Evolutionary conservation across 2,888 invertebrate species (phyloP), one percentile per base, ranked within the genome.

Genomic region (Pollenia griseotomentosa): DNA sequence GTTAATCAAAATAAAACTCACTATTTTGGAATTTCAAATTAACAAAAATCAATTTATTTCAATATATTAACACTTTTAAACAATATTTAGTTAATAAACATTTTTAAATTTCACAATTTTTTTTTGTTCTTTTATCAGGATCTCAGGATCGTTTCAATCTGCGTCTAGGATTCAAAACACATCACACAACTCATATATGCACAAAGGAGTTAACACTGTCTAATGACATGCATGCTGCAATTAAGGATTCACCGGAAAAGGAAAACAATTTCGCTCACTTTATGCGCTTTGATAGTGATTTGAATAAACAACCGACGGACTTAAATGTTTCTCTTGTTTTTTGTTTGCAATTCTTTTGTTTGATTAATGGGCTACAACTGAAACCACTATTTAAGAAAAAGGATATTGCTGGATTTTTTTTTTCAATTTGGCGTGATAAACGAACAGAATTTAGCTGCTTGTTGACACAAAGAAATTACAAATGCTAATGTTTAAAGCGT

Each of bases 401-500:
- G 73, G n/a, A 75, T 74, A 66, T 59, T 59, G 48, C 42, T 57
- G 16, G 23, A 33, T 61, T 63, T 71, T 3, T 55, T 19, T n/a
- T 65, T 63, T 55, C 42, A 40, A 16, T 65, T 65, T 42, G 44
- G 63, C 83, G 75, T 83, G 61, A 53, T 70, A 55, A 83, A 83
- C 61, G 83, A 53, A 83, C 57, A 57, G 11, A 55, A 63, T 65
- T 83, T 63, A 57, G 70, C 73, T 84, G 74, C 33, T 84, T 84
- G 84, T 80, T 84, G 84, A 84, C 84, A 84, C 84, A 84, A 84
- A 74, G 82, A 85, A 85, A 77, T 82, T 82, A 82, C 85, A 75
- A 82, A 82, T 85, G 77, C 85, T 78, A 77, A 77, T 85, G 82
- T 82, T 82, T 81, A 23, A 68, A 80, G 80, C 74, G 79, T 40